These are phyloP conservation scores for Chaetorhynchus papuensis DNA, from an alignment of 2,113 vertebrate species.

Conservation along the genomic window DNA sequence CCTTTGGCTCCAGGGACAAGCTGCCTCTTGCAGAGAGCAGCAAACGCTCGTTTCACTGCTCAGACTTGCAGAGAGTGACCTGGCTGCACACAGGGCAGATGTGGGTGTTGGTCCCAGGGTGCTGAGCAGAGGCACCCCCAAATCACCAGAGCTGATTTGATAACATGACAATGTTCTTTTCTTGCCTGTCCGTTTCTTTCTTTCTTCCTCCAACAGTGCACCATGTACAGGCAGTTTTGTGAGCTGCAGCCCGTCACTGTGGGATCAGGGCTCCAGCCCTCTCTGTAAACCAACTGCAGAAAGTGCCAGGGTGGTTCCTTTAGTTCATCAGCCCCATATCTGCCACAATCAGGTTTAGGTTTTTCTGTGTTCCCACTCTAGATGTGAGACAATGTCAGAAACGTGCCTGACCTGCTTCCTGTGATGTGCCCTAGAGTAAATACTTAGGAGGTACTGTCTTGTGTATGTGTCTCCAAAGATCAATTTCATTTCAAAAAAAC, in stretches of 20 bases:
- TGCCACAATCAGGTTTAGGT: rapidly evolving
- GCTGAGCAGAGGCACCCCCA: rapidly evolving
- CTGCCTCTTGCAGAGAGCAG: not conserved
- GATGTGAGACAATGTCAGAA: not conserved
- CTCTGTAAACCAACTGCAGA: not conserved
- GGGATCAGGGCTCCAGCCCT: not conserved
- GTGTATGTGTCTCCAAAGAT: not conserved
- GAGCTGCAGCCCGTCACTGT: not conserved
- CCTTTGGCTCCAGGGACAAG: not conserved
- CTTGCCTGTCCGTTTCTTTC: not conserved
- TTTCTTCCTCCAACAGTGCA: not conserved
- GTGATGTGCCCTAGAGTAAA: not conserved
- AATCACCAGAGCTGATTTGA: no score
- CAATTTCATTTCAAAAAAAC: not conserved
- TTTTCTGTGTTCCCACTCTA: not conserved
- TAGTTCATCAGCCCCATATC: not conserved
- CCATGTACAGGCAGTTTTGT: not conserved
- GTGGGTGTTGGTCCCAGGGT: rapidly evolving
- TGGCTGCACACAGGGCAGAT: not conserved
- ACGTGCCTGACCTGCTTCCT: not conserved
- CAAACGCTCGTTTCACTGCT: not conserved
- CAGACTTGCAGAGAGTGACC: not conserved
- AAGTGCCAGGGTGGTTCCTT: not conserved
- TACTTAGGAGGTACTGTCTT: not conserved
- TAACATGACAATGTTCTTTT: not conserved